Conservation (phyloP, 2,113 vertebrate species). For the Monopterus albus region DNA sequence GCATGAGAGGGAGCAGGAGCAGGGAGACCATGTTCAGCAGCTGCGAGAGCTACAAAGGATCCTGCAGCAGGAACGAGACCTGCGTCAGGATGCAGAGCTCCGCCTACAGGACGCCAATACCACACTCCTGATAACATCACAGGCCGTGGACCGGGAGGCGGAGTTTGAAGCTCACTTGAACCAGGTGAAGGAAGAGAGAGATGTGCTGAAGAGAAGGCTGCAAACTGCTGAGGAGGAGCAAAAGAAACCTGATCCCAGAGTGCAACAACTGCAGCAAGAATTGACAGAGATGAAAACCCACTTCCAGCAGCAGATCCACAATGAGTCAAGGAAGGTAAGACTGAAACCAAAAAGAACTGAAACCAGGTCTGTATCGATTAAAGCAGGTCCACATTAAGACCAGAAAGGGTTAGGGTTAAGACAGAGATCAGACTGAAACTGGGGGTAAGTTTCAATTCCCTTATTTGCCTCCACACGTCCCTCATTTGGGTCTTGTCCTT, state of each 20-base stretch:
- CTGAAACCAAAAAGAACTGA: neutral
- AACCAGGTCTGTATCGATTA: too few relatives aligned
- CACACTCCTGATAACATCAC: conserved; percentile 68
- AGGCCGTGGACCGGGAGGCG: conserved; percentile 73
- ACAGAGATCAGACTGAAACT: too few relatives aligned
- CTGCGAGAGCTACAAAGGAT: conserved; percentile 91
- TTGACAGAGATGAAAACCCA: conserved; percentile 82
- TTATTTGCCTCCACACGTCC: too few relatives aligned
- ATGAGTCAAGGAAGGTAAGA: conserved; percentile 89
- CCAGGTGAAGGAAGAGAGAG: conserved; percentile 82
- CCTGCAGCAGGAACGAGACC: conserved; percentile 86
- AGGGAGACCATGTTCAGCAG: conserved; percentile 90
- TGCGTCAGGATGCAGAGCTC: conserved; percentile 86
- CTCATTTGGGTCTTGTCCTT: too few relatives aligned
- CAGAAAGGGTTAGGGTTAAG: too few relatives aligned
- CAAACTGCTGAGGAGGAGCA: conserved; percentile 76
- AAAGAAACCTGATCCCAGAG: conserved; percentile 81
- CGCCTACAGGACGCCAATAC: conserved; percentile 85
- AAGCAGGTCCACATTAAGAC: too few relatives aligned
- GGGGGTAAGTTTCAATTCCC: too few relatives aligned
- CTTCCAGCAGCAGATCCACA: conserved; percentile 87
- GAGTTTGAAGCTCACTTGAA: conserved; percentile 81
- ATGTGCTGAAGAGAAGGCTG: conserved; percentile 82
- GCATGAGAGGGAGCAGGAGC: conserved; percentile 91
- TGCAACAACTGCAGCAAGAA: conserved; percentile 86